These are phyloP conservation scores for Hermaeophaga mercurialis DNA, from an alignment of 2,888 invertebrate genomes.

Conservation along the genomic window DNA sequence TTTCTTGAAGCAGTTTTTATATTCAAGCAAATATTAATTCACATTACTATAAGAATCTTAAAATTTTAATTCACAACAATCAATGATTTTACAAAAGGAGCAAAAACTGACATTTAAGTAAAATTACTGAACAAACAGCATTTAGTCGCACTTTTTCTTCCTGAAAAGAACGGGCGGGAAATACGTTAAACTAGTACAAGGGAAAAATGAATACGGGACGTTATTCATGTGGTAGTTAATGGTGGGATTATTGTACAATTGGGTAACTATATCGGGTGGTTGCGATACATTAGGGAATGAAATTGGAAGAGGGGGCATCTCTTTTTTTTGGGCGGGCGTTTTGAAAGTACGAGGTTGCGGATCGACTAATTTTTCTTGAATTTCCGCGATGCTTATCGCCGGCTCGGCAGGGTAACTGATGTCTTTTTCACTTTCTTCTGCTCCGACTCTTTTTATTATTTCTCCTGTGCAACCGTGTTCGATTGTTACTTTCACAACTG, in stretches of 20 bases:
- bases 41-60: too few species aligned
- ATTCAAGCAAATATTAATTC: too few species aligned
- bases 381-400: constrained; percentile 55
- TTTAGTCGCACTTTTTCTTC: too few species aligned
- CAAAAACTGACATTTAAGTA: too few species aligned
- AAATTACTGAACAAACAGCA: too few species aligned
- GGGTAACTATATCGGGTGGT: too few species aligned
- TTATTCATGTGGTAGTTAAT: constrained; percentile 51
- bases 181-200: too few species aligned
- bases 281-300: background rate
- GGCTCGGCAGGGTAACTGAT: constrained; percentile 55
- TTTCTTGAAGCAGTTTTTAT: too few species aligned
- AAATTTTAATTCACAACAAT: too few species aligned
- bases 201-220: constrained; percentile 32
- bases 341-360: constrained; percentile 46
- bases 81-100: too few species aligned
- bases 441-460: constrained; percentile 33
- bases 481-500: constrained; percentile 35
- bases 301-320: constrained; percentile 46
- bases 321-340: constrained; percentile 54
- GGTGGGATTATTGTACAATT: constrained; percentile 51
- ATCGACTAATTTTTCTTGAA: constrained; percentile 43
- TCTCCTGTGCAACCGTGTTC: too few species aligned
- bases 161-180: constrained; percentile 31
- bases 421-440: constrained; percentile 37